Conservation (phyloP, 2,888 invertebrate genomes). For the Thalpophila matura region DNA sequence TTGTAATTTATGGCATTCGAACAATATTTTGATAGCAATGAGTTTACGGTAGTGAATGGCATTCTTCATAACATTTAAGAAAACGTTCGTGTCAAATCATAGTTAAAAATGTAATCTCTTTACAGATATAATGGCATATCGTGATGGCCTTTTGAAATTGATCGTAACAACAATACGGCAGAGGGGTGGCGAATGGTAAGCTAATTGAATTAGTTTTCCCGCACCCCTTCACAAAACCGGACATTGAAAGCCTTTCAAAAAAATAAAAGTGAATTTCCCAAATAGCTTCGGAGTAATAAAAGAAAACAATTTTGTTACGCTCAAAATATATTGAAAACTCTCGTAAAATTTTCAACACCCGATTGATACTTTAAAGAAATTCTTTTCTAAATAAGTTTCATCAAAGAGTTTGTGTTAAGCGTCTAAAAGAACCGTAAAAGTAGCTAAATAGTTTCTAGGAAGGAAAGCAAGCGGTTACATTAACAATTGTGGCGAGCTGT, state of each 20-base stretch:
- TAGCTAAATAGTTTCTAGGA: constrained; percentile 73
- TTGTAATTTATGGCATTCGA: constrained; percentile 31
- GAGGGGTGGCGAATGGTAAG: constrained; percentile 67
- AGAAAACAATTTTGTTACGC: constrained; percentile 17
- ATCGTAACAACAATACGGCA: constrained; percentile 50
- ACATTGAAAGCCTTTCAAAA: constrained; percentile 46
- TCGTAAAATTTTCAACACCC: constrained; percentile 46
- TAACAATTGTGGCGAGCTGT: constrained; percentile 71
- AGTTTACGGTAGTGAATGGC: constrained; percentile 10
- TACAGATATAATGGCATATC: constrained; percentile 53
- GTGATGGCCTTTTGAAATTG: constrained; percentile 60
- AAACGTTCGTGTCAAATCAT: constrained; percentile 58
- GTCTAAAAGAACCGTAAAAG: constrained; percentile 55
- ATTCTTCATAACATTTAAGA: constrained; percentile 9
- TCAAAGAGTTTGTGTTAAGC: constrained; percentile 55
- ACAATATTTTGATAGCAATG: constrained; percentile 25
- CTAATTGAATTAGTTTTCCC: constrained; percentile 72
- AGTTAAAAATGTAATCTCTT: constrained; percentile 52
- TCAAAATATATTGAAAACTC: constrained; percentile 15
- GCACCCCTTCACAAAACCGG: constrained; percentile 59
- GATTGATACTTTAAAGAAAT: constrained; percentile 36
- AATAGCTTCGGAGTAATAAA: constrained; percentile 18
- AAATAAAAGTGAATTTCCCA: constrained; percentile 43
- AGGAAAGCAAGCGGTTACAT: constrained; percentile 68
- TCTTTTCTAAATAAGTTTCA: constrained; percentile 44